Conservation (phyloP, 2,888 invertebrate genomes). For the Caradrina kadenii region DNA sequence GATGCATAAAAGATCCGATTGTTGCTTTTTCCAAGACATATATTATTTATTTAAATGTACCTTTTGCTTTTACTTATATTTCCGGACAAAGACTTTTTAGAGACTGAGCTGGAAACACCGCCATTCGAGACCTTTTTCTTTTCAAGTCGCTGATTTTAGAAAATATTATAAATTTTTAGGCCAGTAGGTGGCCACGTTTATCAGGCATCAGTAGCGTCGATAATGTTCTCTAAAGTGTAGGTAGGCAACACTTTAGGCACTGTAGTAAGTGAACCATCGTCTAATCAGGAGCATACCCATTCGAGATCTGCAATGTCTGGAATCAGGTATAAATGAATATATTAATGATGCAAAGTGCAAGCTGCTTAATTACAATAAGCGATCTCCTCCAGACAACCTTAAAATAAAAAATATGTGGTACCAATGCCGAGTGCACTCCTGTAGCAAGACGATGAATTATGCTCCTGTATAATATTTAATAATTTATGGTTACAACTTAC, state of each 20-base stretch:
- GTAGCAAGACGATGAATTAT: not conserved
- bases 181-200: too few relatives aligned
- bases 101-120: too few relatives aligned
- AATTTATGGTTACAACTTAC: not conserved
- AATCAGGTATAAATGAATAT: not conserved
- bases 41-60: conserved; percentile 38
- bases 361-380: not conserved
- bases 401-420: not conserved
- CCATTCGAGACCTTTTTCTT: too few relatives aligned
- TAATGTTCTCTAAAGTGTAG: too few relatives aligned
- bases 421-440: not conserved
- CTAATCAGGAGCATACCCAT: not conserved
- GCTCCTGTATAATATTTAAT: not conserved
- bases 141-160: too few relatives aligned
- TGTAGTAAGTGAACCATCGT: too few relatives aligned
- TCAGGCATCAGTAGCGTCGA: too few relatives aligned
- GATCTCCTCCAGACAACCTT: conserved; percentile 23
- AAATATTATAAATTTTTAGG: too few relatives aligned
- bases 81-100: not conserved
- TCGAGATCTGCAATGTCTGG: not conserved
- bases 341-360: not conserved
- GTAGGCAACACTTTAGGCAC: too few relatives aligned
- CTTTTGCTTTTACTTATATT: not conserved
- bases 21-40: conserved; percentile 42
- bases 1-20: conserved; percentile 51